phyloP scores from a whole-genome alignment of 2,888 invertebrate species.

The Dynastes grantii region DNA sequence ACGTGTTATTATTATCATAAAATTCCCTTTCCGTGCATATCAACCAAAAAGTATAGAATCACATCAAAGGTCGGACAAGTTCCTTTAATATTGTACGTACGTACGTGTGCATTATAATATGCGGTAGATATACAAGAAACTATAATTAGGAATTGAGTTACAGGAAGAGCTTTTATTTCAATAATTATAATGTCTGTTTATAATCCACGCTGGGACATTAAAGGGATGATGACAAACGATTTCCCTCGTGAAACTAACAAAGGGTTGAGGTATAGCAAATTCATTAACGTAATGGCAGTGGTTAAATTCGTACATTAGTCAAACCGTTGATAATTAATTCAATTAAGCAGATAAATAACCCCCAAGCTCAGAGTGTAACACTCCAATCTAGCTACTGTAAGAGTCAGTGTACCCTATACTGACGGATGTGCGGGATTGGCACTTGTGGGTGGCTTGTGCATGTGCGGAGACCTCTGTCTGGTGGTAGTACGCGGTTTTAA shows the following conservation, averaged over 20 bases:
- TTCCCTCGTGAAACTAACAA: slow-evolving; percentile 29
- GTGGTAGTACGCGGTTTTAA: background rate
- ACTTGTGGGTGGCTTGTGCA: slow-evolving; percentile 29
- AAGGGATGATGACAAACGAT: slow-evolving; percentile 43
- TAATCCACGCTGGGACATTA: slow-evolving; percentile 25
- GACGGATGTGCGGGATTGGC: slow-evolving; percentile 45
- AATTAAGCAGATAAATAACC: slow-evolving; percentile 46
- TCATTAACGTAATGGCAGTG: slow-evolving; percentile 40
- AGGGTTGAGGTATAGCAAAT: slow-evolving; percentile 47
- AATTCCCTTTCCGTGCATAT: too few relatives aligned
- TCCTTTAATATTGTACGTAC: background rate
- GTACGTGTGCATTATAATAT: background rate
- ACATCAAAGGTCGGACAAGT: too few relatives aligned
- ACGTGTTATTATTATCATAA: too few relatives aligned
- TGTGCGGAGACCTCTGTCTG: background rate
- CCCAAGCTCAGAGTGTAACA: slow-evolving; percentile 40
- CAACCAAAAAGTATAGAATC: too few relatives aligned
- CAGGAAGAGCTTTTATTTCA: slow-evolving; percentile 45
- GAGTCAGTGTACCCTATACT: slow-evolving; percentile 43
- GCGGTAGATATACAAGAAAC: background rate
- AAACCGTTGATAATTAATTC: slow-evolving; percentile 44
- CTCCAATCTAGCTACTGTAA: slow-evolving; percentile 41
- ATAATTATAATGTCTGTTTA: slow-evolving; percentile 31
- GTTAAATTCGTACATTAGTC: slow-evolving; percentile 44
- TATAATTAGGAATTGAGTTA: slow-evolving; percentile 34